These are phyloP conservation scores for Enoplosus armatus DNA, from an alignment of 2,797 vertebrate genomes.

Conservation along the genomic window DNA sequence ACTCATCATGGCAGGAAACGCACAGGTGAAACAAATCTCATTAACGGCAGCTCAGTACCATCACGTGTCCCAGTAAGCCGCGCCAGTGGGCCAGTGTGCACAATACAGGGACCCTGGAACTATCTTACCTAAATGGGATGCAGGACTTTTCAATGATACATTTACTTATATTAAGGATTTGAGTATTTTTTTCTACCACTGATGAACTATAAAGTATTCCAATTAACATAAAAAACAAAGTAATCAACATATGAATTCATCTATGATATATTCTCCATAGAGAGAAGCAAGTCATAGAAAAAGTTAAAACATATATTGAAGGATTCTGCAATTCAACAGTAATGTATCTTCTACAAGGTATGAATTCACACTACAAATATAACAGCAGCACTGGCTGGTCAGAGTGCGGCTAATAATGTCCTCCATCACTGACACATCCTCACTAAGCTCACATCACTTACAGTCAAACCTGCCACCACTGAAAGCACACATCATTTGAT, in stretches of 20 bases:
- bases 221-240: neutral
- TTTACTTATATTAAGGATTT: neutral
- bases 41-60: too few relatives aligned
- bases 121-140: too few relatives aligned
- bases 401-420: neutral
- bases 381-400: neutral
- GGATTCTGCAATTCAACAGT: neutral
- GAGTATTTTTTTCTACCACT: neutral
- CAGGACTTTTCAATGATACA: too few relatives aligned
- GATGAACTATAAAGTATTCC: neutral
- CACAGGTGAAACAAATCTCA: too few relatives aligned
- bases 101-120: too few relatives aligned
- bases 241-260: too few relatives aligned
- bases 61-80: too few relatives aligned
- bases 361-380: neutral
- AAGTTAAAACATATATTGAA: too few relatives aligned
- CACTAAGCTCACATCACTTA: neutral
- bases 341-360: neutral
- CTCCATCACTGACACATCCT: neutral
- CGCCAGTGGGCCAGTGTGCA: too few relatives aligned
- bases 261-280: neutral
- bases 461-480: neutral
- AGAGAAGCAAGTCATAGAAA: neutral
- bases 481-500: constrained; percentile 11
- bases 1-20: too few relatives aligned